Evolutionary conservation across 2,888 invertebrate species (phyloP), one percentile per base, ranked within the genome.

Genomic region (Lagria hirta): DNA sequence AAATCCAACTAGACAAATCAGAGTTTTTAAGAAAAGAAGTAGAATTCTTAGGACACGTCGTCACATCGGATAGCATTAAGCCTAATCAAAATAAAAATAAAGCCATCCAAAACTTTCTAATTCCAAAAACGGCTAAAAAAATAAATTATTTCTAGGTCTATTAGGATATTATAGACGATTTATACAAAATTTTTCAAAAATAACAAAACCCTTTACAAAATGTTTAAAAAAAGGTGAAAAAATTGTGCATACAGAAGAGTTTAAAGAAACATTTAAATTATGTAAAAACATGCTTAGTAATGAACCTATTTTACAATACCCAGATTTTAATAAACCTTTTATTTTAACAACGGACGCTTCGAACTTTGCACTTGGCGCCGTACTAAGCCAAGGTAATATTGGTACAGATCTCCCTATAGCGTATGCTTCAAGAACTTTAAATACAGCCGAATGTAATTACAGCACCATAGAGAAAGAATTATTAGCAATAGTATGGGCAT

Each of bases 251-350:
- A n/a, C n/a, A n/a, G n/a, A n/a, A n/a, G n/a, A n/a, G n/a, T n/a
- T n/a, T n/a, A n/a, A n/a, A n/a, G n/a, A n/a, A n/a, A n/a, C n/a
- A n/a, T n/a, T n/a, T n/a, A n/a, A n/a, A n/a, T n/a, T n/a, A n/a
- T n/a, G n/a, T n/a, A n/a, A n/a, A n/a, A n/a, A n/a, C n/a, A n/a
- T n/a, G n/a, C n/a, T n/a, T 4, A 49, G 11, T 4, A 54, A 51
- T 26, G 40, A 41, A 10, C 55, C 49, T 4, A 47, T 57, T 10
- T 13, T 58, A 16, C 43, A 50, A 23, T 59, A 51, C 34, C 55
- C 57, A 4, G 53, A 59, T 40, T 58, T 55, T 49, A 17, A 30
- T 7, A 53, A 58, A 45, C 33, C 47, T 1, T 58, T 60, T 24
- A 38, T 45, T 10, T 10, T 61, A 8, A 54, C 52, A 0, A 61